These are phyloP conservation scores for Blennius ocellaris DNA, from an alignment of 2,113 vertebrate species.

Conservation along the genomic window DNA sequence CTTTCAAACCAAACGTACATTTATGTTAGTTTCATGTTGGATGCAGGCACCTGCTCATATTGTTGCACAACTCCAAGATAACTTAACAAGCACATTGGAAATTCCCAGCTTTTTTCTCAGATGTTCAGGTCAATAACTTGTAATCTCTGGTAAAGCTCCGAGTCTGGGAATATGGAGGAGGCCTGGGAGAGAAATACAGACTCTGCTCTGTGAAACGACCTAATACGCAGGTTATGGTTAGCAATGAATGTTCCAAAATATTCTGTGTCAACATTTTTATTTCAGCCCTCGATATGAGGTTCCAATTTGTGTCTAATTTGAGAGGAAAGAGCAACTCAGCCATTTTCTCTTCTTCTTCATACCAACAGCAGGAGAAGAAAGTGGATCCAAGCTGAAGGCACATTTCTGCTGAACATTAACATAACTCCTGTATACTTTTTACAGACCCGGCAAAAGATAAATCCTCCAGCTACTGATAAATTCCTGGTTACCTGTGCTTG, in stretches of 20 bases:
- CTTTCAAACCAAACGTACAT: background rate
- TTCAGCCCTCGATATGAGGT: conserved; percentile 50
- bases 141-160: conserved; percentile 16
- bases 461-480: conserved; percentile 77
- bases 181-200: conserved; percentile 39
- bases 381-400: conserved; percentile 62
- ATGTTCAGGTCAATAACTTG: conserved; percentile 32
- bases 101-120: conserved; percentile 11
- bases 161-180: conserved; percentile 29
- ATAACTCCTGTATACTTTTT: conserved; percentile 55
- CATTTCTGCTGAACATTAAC: conserved; percentile 73
- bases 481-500: conserved; percentile 84
- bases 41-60: background rate
- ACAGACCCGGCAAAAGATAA: conserved; percentile 58
- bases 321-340: conserved; percentile 70
- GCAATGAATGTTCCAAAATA: conserved; percentile 59
- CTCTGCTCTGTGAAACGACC: conserved; percentile 48
- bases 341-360: conserved; percentile 65
- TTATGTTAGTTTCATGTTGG: background rate
- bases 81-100: background rate
- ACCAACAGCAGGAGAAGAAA: conserved; percentile 69
- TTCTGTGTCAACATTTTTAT: conserved; percentile 68
- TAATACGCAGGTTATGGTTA: conserved; percentile 54
- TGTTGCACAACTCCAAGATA: background rate
- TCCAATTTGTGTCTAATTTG: conserved; percentile 75